Base-by-base conservation (phyloP, 2,797 vertebrate species). In the Microchirus variegatus region DNA sequence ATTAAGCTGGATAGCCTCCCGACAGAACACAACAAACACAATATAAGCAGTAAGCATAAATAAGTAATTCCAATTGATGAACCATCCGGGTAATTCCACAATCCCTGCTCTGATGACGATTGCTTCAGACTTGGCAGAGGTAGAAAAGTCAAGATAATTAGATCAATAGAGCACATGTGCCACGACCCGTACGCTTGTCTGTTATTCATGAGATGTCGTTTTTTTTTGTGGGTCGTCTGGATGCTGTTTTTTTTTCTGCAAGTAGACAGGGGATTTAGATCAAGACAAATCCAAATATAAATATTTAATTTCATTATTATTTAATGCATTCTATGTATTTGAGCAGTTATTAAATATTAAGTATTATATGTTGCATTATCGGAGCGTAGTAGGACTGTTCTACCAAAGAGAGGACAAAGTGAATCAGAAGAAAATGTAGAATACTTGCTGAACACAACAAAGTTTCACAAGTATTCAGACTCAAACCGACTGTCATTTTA, bases 81-180 rank as follows among this genome's bases (percentile, higher is more conserved):
- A 73, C 52, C 62, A 57, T 70, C 42, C 50, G 16, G 67, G 65
- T 58, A 59, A 62, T 60, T 84, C 59, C 44, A 59, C 61, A 49
- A 51, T 68, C 48, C 75, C 59, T 72, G 63, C 63, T 74, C 46
- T 70, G 68, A 70, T 65, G 51, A 50, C 51, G 59, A 74, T 63
- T 75, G 68, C 52, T 70, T 55, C 60, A 67, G 63, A 67, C 55
- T 75, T 77, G 78, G 77, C 82, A 82, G 82, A 81, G 63, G 68
- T 55, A 67, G 62, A 69, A 47, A 61, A 80, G 65, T 83, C 55
- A 43, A 83, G n/a, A 71, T 77, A 80, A 88, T 83, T 80, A 74
- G 62, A 87, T 80, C 59, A 69, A 51, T 80, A 68, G 38, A 58
- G 56, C 63, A 70, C 67, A 73, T 69, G 67, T 51, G 74, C 66